Percentiles rank a stretch among this genome's conserved stretches.
Evolutionary conservation across 1,140 invertebrate species (phyloP).

Genomic region (Euwallacea fornicatus): DNA sequence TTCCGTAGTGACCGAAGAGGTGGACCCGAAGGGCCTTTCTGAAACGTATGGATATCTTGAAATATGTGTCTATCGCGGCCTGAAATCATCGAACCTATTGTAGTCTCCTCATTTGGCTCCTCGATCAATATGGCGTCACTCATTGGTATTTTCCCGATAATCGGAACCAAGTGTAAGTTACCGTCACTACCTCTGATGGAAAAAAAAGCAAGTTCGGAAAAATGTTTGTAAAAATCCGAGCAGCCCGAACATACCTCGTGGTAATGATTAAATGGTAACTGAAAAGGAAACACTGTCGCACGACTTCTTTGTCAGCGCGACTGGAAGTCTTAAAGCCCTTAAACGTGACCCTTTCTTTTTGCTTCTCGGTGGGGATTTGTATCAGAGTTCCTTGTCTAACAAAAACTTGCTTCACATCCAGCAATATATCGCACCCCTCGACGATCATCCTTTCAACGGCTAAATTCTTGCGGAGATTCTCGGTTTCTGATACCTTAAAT

Average conservation of each 20-base stretch:
- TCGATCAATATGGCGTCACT: constrained; percentile 85
- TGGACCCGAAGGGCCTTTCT: constrained; percentile 62
- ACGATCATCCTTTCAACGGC: constrained; percentile 94
- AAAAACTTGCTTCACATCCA: constrained; percentile 93
- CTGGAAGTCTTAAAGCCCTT: constrained; percentile 61
- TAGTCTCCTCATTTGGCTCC: constrained; percentile 63
- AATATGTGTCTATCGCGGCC: not conserved
- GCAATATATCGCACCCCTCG: constrained; percentile 90
- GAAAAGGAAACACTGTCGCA: constrained; percentile 82
- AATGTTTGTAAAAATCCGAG: not conserved
- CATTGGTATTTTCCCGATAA: constrained; percentile 80
- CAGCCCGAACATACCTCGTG: constrained; percentile 57
- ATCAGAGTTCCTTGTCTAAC: constrained; percentile 77
- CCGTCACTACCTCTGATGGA: constrained; percentile 58
- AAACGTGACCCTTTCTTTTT: constrained; percentile 60
- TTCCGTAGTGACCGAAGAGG: constrained; percentile 61
- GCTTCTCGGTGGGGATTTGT: constrained; percentile 68
- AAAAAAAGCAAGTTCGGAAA: not conserved
- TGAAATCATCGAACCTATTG: constrained; percentile 4
- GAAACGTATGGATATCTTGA: constrained; percentile 44
- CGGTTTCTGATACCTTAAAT: constrained; percentile 87
- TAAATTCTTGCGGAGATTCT: constrained; percentile 90
- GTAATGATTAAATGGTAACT: constrained; percentile 83
- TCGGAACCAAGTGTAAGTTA: constrained; percentile 80
- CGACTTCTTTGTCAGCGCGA: constrained; percentile 67